These are phyloP conservation scores for Caenorhabditis sp. DNA, from an alignment of 2,888 invertebrate species.

Conservation along the genomic window DNA sequence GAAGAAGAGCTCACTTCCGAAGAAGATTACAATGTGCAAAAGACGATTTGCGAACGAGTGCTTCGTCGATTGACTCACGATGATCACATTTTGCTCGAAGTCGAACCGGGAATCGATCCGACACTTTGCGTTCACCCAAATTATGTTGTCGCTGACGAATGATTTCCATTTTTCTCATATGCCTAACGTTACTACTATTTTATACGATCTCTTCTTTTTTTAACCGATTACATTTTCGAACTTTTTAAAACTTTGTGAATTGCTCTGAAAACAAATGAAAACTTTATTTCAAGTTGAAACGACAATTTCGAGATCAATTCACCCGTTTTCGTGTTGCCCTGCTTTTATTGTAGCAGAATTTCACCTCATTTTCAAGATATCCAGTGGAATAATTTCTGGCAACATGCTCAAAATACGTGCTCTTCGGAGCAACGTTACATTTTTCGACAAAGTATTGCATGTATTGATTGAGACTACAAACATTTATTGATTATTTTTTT, in stretches of 20 bases:
- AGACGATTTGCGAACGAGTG: constrained; percentile 89
- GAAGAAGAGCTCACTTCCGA: constrained; percentile 81
- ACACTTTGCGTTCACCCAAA: constrained; percentile 94
- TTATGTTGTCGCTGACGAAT: constrained; percentile 79
- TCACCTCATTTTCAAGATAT: not conserved
- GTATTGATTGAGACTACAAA: not conserved
- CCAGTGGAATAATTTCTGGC: not conserved
- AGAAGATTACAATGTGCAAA: constrained; percentile 83
- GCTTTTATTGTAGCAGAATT: not conserved
- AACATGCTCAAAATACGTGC: not conserved
- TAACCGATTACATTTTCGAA: constrained; percentile 17
- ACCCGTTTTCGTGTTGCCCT: too few species aligned
- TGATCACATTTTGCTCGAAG: constrained; percentile 34
- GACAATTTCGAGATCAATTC: too few species aligned
- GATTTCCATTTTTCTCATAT: not conserved
- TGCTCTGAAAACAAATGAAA: too few species aligned
- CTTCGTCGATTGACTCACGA: constrained; percentile 83
- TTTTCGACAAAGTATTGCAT: not conserved
- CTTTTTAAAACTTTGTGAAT: too few species aligned
- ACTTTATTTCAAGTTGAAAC: too few species aligned
- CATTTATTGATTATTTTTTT: too few species aligned
- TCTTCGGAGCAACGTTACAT: not conserved
- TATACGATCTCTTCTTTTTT: constrained; percentile 18
- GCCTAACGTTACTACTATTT: not conserved
- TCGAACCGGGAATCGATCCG: constrained; percentile 80